Percentiles rank a stretch among this genome's conserved stretches.
Conservation (phyloP, 2,113 vertebrate genomes). For the Numida meleagris region DNA sequence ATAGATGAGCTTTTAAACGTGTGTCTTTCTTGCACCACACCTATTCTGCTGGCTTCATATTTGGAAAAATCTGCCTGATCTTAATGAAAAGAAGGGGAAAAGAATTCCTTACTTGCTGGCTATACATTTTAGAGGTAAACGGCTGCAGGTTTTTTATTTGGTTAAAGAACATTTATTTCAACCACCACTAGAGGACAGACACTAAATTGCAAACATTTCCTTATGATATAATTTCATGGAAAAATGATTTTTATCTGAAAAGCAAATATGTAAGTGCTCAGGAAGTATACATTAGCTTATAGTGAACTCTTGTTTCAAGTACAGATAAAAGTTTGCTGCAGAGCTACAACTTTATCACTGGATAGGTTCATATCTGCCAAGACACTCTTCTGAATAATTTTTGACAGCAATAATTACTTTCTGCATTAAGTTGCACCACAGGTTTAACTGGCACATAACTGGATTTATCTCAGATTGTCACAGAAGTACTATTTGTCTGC, state of each 20-base stretch:
- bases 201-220: neutral
- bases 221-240: neutral
- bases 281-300: neutral
- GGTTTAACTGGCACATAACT: neutral
- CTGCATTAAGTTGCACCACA: rapidly evolving
- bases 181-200: neutral
- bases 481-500: neutral
- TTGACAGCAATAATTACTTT: neutral
- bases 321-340: neutral
- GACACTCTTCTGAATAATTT: neutral
- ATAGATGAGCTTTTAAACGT: neutral
- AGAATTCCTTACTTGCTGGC: neutral
- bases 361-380: neutral
- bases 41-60: neutral
- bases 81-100: neutral
- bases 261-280: neutral
- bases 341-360: neutral
- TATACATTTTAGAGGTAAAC: neutral
- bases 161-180: neutral
- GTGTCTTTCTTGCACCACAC: neutral
- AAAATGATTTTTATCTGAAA: neutral
- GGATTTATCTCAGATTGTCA: neutral
- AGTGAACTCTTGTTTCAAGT: neutral
- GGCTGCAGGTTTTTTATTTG: neutral
- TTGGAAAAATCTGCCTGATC: neutral